Evolutionary conservation across 2,797 vertebrate species (phyloP).

Genomic region (Phylloscopus collybita): DNA sequence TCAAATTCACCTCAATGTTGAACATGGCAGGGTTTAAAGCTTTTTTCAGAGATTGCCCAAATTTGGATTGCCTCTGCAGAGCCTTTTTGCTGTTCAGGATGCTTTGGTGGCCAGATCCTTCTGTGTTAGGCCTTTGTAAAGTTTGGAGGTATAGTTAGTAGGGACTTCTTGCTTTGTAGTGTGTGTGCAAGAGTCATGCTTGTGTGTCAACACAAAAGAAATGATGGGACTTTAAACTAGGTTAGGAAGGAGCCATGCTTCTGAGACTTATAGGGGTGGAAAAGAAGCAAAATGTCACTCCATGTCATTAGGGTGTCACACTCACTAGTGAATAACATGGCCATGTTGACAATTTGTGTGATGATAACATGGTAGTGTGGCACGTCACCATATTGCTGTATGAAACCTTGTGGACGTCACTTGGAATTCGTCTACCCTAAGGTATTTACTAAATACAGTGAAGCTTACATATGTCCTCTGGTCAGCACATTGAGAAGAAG

Average conservation of each 20-base stretch:
- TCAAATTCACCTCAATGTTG: background rate
- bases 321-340: background rate
- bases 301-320: background rate
- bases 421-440: background rate
- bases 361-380: background rate
- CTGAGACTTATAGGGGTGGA: fast-evolving
- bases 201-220: background rate
- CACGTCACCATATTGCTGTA: background rate
- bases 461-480: slow-evolving; percentile 44
- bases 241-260: background rate
- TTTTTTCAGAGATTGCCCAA: background rate
- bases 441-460: slow-evolving; percentile 55
- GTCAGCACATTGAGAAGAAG: slow-evolving; percentile 48
- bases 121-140: background rate
- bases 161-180: background rate
- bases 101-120: background rate
- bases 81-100: background rate
- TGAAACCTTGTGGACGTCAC: background rate
- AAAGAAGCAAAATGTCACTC: background rate
- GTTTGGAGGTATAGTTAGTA: background rate
- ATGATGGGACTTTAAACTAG: background rate
- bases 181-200: background rate
- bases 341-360: background rate
- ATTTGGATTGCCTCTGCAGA: background rate
- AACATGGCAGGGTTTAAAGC: background rate